Conservation (phyloP, 2,113 vertebrate genomes). For the Rhynchopsitta pachyrhyncha region DNA sequence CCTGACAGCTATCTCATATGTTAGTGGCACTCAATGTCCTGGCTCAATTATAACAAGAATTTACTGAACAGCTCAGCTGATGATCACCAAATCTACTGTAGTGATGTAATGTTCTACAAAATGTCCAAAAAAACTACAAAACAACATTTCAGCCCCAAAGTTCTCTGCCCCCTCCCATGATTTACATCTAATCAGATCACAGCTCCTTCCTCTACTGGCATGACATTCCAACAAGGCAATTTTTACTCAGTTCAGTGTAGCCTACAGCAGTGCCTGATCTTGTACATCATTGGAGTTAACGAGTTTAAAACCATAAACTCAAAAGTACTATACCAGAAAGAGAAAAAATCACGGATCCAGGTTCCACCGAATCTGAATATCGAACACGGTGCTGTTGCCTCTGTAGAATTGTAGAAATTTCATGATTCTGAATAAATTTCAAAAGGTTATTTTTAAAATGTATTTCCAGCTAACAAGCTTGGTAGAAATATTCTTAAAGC, state of each 20-base stretch:
- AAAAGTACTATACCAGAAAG: constrained; percentile 81
- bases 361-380: constrained; percentile 83
- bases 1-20: background rate
- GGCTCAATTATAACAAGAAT: background rate
- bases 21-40: background rate
- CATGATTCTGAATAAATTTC: constrained; percentile 78
- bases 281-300: background rate
- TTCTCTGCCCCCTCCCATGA: background rate
- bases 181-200: background rate
- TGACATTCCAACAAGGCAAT: background rate
- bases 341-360: constrained; percentile 86
- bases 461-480: background rate
- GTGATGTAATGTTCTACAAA: background rate
- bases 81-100: background rate
- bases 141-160: background rate
- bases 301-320: background rate
- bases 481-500: background rate
- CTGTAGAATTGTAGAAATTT: constrained; percentile 71
- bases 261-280: background rate
- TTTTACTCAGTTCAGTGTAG: background rate
- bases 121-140: background rate
- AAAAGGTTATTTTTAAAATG: constrained; percentile 46
- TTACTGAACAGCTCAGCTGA: background rate
- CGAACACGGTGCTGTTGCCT: constrained; percentile 84
- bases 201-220: background rate